phyloP scores from a whole-genome alignment of 1,140 invertebrate species.

The Drosophila takahashii region DNA sequence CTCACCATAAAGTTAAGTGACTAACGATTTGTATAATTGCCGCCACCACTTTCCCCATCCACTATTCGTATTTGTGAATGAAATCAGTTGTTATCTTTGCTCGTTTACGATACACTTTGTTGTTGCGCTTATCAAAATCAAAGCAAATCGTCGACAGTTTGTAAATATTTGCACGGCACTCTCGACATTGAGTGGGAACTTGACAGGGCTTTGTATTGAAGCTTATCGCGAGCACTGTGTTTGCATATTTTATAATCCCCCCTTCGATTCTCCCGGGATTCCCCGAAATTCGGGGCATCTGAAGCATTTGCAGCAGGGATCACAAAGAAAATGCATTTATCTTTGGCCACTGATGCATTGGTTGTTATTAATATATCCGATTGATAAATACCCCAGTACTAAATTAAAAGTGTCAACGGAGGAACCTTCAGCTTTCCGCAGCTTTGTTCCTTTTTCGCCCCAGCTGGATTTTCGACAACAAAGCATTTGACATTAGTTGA shows the following conservation, averaged over 20 bases:
- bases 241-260: slow-evolving; percentile 25
- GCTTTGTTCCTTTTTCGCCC: not conserved
- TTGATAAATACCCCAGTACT: slow-evolving; percentile 69
- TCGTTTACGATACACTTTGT: slow-evolving; percentile 14
- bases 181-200: slow-evolving; percentile 32
- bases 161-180: slow-evolving; percentile 64
- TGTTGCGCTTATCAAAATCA: slow-evolving; percentile 44
- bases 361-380: slow-evolving; percentile 52
- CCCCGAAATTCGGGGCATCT: slow-evolving; percentile 1
- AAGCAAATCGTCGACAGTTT: slow-evolving; percentile 26
- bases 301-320: slow-evolving; percentile 19
- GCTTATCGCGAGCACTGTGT: not conserved
- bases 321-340: slow-evolving; percentile 43
- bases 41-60: too few relatives aligned
- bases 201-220: slow-evolving; percentile 2
- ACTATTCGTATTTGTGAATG: slow-evolving; percentile 37
- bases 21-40: slow-evolving; percentile 10
- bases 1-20: not conserved
- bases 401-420: slow-evolving; percentile 64
- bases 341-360: slow-evolving; percentile 36
- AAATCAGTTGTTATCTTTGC: slow-evolving; percentile 52
- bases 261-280: not conserved
- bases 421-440: slow-evolving; percentile 7
- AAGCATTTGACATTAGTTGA: slow-evolving; percentile 77
- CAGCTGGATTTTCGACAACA: slow-evolving; percentile 52